Evolutionary conservation across 2,797 vertebrate genomes (phyloP).

Genomic region (Ficedula albicollis): DNA sequence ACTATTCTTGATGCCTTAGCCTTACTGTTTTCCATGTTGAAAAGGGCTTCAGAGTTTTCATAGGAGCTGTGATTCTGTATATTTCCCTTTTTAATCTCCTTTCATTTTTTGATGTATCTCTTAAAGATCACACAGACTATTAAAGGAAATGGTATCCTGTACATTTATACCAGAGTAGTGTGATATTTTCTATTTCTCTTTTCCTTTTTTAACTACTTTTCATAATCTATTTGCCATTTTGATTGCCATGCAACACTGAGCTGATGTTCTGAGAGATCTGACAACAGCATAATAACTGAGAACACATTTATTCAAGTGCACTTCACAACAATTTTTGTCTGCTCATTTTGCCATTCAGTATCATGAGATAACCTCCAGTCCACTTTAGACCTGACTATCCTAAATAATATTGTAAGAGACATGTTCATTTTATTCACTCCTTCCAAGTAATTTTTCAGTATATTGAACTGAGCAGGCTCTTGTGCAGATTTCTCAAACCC

Average conservation of each 20-base stretch:
- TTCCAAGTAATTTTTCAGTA: not conserved
- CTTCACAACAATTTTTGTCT: not conserved
- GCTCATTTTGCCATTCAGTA: not conserved
- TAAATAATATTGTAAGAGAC: not conserved
- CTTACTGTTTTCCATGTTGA: not conserved
- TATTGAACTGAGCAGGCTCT: not conserved
- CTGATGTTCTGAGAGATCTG: not conserved
- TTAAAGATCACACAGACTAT: not conserved
- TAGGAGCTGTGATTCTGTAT: not conserved
- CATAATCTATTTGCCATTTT: not conserved
- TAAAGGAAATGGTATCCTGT: not conserved
- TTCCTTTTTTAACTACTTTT: not conserved
- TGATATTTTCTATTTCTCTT: not conserved
- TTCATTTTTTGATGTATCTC: not conserved
- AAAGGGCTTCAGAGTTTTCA: not conserved
- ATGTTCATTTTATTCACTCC: not conserved
- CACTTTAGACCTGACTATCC: not conserved
- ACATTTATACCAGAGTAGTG: not conserved
- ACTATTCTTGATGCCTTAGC: not conserved
- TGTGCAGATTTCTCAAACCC: not conserved
- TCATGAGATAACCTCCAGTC: not conserved
- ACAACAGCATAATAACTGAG: not conserved
- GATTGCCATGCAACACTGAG: not conserved
- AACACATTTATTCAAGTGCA: not conserved
- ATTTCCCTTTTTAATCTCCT: not conserved